Evolutionary conservation across 92 coral and sea anemone genomes (phyloP).

Genomic region (Paramuricea clavata): DNA sequence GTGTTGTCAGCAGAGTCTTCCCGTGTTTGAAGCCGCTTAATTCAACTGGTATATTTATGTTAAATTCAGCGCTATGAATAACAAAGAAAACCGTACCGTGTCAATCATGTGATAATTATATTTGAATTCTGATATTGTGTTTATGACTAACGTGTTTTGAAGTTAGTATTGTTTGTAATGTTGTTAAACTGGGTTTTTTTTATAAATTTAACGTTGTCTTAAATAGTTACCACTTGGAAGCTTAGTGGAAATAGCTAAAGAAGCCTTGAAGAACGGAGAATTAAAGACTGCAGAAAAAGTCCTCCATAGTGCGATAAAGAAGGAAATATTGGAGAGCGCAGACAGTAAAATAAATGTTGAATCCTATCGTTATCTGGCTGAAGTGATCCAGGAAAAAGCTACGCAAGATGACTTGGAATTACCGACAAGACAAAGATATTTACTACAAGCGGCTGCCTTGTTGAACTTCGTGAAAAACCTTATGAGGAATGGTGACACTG

Average conservation of each 20-base stretch:
- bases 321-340: background rate
- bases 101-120: too few species aligned
- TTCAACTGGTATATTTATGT: too few species aligned
- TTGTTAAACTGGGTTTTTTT: too few species aligned
- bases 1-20: too few species aligned
- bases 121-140: too few species aligned
- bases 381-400: background rate
- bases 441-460: conserved; percentile 13
- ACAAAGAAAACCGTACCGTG: too few species aligned
- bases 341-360: conserved; percentile 14
- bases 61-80: too few species aligned
- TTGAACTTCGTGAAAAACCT: background rate
- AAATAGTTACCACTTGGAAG: too few species aligned
- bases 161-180: too few species aligned
- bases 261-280: conserved; percentile 24
- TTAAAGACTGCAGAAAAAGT: conserved; percentile 5
- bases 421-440: background rate
- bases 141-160: too few species aligned
- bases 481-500: background rate
- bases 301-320: background rate
- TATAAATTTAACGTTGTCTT: too few species aligned
- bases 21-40: too few species aligned
- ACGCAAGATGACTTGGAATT: background rate
- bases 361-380: conserved; percentile 1
- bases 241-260: conserved; percentile 15